Evolutionary conservation across 2,113 vertebrate species (phyloP).

Genomic region (Tragelaphus buxtoni): DNA sequence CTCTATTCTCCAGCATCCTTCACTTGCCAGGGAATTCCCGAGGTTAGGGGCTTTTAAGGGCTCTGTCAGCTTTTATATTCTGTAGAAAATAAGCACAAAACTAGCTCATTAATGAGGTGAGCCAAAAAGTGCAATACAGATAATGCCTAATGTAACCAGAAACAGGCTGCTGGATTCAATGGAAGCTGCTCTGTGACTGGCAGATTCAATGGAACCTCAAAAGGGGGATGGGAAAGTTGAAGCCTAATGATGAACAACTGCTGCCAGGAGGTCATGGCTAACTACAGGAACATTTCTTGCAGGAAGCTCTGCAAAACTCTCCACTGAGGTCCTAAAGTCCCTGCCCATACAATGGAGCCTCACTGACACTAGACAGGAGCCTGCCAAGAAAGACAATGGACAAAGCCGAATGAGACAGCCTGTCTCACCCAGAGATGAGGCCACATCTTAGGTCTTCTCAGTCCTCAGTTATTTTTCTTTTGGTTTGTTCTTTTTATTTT

Average conservation of each 20-base stretch:
- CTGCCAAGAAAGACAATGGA: neutral
- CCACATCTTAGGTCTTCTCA: neutral
- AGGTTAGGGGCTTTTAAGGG: neutral
- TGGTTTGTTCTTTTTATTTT: neutral
- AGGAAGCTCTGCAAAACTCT: conserved; percentile 19
- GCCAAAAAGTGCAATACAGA: neutral
- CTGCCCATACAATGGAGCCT: conserved; percentile 27
- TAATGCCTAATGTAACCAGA: conserved; percentile 25
- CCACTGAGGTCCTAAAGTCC: neutral
- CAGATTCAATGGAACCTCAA: neutral
- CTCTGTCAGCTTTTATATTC: neutral
- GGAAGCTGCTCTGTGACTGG: neutral
- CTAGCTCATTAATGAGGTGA: neutral
- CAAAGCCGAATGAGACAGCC: conserved; percentile 2
- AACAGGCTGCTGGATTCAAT: neutral
- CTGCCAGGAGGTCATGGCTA: conserved; percentile 6
- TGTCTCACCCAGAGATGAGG: neutral
- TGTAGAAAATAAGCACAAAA: conserved; percentile 29
- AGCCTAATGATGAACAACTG: conserved; percentile 25
- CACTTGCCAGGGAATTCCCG: neutral
- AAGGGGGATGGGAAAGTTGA: neutral
- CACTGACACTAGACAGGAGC: neutral
- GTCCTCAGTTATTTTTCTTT: neutral
- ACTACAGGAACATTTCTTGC: conserved; percentile 7
- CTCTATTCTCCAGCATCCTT: neutral